These are phyloP conservation scores for Diadegma fenestrale DNA, from an alignment of 2,888 invertebrate genomes.

Conservation along the genomic window DNA sequence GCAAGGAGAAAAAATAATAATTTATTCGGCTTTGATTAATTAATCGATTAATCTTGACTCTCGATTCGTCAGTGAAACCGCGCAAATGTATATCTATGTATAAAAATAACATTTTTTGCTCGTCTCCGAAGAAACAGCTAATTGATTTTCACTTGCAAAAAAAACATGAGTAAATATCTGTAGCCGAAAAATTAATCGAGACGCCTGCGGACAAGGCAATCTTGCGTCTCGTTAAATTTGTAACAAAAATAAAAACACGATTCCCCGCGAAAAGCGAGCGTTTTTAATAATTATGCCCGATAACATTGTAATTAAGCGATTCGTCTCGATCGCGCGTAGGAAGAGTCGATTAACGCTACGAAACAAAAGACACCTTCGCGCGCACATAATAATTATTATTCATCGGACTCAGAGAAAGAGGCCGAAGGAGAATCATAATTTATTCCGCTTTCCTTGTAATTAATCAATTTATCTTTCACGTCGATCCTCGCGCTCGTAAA, in stretches of 20 bases:
- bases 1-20: slow-evolving; percentile 45
- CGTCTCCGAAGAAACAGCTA: neutral
- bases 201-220: neutral
- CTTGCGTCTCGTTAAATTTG: neutral
- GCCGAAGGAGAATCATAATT: slow-evolving; percentile 15
- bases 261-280: neutral
- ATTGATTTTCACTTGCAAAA: slow-evolving; percentile 27
- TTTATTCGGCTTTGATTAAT: slow-evolving; percentile 66
- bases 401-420: slow-evolving; percentile 11
- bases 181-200: slow-evolving; percentile 8
- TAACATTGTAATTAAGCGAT: slow-evolving; percentile 7
- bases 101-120: slow-evolving; percentile 26
- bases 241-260: neutral
- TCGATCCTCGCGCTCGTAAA: neutral
- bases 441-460: slow-evolving; percentile 36
- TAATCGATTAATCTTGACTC: slow-evolving; percentile 63
- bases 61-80: slow-evolving; percentile 9
- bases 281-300: slow-evolving; percentile 1
- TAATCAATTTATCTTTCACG: slow-evolving; percentile 42
- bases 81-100: neutral
- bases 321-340: slow-evolving; percentile 1
- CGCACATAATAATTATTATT: slow-evolving; percentile 13
- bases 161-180: slow-evolving; percentile 10
- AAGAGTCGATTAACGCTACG: slow-evolving; percentile 6
- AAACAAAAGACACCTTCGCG: neutral